Evolutionary conservation across 64 coral and sea anemone genomes (phyloP).

Genomic region (Montipora capricornis): DNA sequence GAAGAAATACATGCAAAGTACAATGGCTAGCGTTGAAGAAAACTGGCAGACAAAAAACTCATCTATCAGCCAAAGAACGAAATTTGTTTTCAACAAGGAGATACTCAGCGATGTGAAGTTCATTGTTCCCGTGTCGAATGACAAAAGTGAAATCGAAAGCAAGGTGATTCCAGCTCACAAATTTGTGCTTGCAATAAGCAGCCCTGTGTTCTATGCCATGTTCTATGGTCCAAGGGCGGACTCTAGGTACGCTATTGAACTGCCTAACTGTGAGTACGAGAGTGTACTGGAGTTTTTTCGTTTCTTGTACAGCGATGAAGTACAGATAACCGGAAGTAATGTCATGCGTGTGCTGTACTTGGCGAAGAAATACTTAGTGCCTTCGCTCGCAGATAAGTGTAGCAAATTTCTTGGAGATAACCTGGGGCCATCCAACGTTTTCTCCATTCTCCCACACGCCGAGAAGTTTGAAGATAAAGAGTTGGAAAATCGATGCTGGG

Average conservation of each 20-base stretch:
- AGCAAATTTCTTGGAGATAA: not conserved
- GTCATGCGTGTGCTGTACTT: constrained; percentile 27
- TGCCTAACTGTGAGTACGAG: constrained; percentile 47
- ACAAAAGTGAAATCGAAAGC: not conserved
- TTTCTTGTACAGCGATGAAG: constrained; percentile 27
- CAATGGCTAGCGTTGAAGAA: not conserved
- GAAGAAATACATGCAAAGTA: no score
- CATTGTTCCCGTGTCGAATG: not conserved
- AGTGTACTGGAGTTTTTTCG: constrained; percentile 27
- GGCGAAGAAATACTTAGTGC: constrained; percentile 36
- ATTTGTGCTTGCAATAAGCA: constrained; percentile 36
- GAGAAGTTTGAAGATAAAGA: constrained; percentile 43
- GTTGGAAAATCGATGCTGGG: constrained; percentile 42
- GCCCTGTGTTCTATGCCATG: constrained; percentile 52
- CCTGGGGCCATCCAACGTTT: not conserved
- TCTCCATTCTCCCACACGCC: constrained; percentile 23
- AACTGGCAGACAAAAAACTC: constrained; percentile 3
- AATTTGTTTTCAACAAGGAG: constrained; percentile 21
- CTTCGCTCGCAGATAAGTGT: constrained; percentile 15
- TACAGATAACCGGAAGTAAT: constrained; percentile 12
- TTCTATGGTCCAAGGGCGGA: constrained; percentile 35
- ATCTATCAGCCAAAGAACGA: constrained; percentile 10
- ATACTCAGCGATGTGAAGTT: constrained; percentile 41
- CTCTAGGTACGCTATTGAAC: constrained; percentile 18
- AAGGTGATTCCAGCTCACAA: constrained; percentile 40